These are phyloP conservation scores for Drosophila obscura DNA, from an alignment of 1,140 invertebrate genomes.

Conservation along the genomic window DNA sequence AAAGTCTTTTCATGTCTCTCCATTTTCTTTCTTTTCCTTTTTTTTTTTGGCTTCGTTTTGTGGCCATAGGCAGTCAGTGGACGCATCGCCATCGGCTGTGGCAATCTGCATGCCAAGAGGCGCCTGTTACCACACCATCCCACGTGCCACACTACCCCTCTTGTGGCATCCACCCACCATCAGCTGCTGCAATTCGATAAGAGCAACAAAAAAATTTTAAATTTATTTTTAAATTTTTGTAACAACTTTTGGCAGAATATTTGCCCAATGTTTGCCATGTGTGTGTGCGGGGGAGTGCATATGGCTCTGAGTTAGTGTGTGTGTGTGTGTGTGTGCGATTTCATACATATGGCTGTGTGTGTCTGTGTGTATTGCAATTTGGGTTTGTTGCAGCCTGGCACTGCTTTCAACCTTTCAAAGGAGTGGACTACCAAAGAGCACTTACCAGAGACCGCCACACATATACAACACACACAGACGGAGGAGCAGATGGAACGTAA, in stretches of 20 bases:
- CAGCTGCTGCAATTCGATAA: slow-evolving; percentile 25
- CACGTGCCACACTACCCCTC: no score
- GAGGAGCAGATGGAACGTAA: not conserved
- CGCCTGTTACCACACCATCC: not conserved
- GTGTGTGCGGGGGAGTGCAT: no score
- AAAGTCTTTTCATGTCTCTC: no score
- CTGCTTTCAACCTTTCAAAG: slow-evolving; percentile 40
- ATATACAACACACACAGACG: slow-evolving; percentile 10
- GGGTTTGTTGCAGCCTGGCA: slow-evolving; percentile 40
- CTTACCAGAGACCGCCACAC: slow-evolving; percentile 27
- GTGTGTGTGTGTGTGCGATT: no score
- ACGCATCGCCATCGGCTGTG: slow-evolving; percentile 9
- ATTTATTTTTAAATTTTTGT: slow-evolving; percentile 61
- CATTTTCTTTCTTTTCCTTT: not conserved
- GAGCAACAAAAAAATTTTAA: slow-evolving; percentile 26
- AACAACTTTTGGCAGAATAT: slow-evolving; percentile 31
- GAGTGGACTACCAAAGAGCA: slow-evolving; percentile 1
- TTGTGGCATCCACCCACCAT: not conserved
- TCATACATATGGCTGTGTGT: no score
- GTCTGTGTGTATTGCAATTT: slow-evolving; percentile 16
- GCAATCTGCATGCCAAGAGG: slow-evolving; percentile 58
- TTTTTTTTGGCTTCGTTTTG: slow-evolving; percentile 2
- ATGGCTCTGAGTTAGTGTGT: no score
- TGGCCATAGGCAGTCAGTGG: slow-evolving; percentile 11
- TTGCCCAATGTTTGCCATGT: no score